Evolutionary conservation across 2,888 invertebrate species (phyloP).

Genomic region (Deilephila elpenor): DNA sequence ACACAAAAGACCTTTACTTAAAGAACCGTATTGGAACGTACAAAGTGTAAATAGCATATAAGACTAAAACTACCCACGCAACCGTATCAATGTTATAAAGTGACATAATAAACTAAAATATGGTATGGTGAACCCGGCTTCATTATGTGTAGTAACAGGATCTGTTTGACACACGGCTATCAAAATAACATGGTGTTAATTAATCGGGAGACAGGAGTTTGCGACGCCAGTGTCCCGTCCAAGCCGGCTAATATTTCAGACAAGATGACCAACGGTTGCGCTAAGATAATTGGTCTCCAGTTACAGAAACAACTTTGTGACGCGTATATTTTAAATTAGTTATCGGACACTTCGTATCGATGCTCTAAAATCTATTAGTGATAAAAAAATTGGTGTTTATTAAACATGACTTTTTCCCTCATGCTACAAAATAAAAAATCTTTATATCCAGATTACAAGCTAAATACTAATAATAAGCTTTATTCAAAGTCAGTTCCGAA

Average conservation of each 20-base stretch:
- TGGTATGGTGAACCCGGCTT: conserved; percentile 58
- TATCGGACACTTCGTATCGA: conserved; percentile 27
- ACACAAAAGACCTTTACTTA: not conserved
- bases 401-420: not conserved
- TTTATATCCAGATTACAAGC: too few relatives aligned
- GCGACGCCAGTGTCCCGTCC: conserved; percentile 55
- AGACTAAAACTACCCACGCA: conserved; percentile 17
- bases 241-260: conserved; percentile 62
- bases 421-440: too few relatives aligned
- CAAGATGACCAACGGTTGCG: conserved; percentile 65
- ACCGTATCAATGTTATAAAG: conserved; percentile 24
- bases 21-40: not conserved
- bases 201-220: conserved; percentile 49
- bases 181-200: conserved; percentile 71
- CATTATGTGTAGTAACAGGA: conserved; percentile 67
- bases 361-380: not conserved
- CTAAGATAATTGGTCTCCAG: conserved; percentile 69
- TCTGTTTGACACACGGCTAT: conserved; percentile 72
- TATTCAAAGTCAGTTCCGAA: too few relatives aligned
- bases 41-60: not conserved
- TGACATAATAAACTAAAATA: conserved; percentile 44
- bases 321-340: conserved; percentile 38
- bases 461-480: too few relatives aligned
- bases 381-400: not conserved
- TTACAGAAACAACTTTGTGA: conserved; percentile 61